Evolutionary conservation across 2,113 vertebrate genomes (phyloP), one percentile per base, ranked within the genome.

Genomic region (Prionailurus viverrinus): DNA sequence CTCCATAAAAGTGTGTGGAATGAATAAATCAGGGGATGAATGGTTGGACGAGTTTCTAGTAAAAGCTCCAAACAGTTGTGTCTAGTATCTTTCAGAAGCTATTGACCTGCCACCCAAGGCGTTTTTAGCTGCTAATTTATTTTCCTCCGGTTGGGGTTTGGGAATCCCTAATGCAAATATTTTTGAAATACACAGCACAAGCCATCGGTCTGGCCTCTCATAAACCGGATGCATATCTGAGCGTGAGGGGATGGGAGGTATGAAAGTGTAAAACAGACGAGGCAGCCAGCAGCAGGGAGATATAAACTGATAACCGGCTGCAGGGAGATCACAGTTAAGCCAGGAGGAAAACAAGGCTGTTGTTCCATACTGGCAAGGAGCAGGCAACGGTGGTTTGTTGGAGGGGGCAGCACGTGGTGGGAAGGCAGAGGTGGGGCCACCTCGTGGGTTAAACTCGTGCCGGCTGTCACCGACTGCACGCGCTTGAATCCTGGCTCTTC

Each of bases 101-200:
- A 76, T 69, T 97, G 97, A 97, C 96, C 83, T 97, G 73, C 83
- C 90, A 96, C 65, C 74, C 39, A 88, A 87, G 95, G 74, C 96
- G 76, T 79, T 97, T 97, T 97, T 69, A 48, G 74, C 82, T 94
- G 84, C 71, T 92, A 91, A 97, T 96, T 97, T 89, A 78, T 94
- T 94, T 96, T 92, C 83, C 71, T 93, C 55, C 95, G 53, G 51
- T 92, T 95, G 80, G 45, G 25, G 73, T 94, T 96, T 97, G 82
- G 27, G 76, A 91, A 95, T 96, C 23, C 27, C 74, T 89, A 96
- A 93, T 80, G 84, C 71, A 97, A 96, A 97, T 86, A 96, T 86
- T 97, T 97, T 92, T 96, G 58, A 98, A 97, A 95, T 97, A 96
- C 87, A 95, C 95, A 94, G 76, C 88, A 74, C 41, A 95, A 94